Conservation (phyloP, 2,888 invertebrate species). For the Cephus runcator region DNA sequence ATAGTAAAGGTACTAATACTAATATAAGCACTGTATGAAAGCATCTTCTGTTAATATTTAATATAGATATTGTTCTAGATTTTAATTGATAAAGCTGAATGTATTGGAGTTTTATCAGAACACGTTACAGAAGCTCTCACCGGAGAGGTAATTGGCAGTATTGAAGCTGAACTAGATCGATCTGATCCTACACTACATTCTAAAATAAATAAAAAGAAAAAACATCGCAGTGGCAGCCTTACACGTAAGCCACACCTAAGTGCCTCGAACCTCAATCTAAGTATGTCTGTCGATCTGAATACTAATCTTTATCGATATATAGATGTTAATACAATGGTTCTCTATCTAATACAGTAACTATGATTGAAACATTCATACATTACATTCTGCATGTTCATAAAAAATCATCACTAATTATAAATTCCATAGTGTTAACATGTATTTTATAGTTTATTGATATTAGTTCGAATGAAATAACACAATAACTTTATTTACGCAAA, state of each 20-base stretch:
- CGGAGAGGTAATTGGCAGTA: conserved; percentile 48
- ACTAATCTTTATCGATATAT: not conserved
- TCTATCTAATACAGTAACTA: not conserved
- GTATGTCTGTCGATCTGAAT: conserved; percentile 36
- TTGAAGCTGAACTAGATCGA: conserved; percentile 52
- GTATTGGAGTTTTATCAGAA: conserved; percentile 80
- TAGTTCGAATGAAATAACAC: not conserved
- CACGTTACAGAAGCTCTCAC: conserved; percentile 66
- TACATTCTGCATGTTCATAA: not conserved
- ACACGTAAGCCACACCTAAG: conserved; percentile 73
- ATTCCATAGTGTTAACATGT: not conserved
- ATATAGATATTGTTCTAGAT: conserved; percentile 67
- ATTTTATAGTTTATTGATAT: conserved; percentile 18
- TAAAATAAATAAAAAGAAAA: conserved; percentile 71
- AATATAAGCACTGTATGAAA: not conserved
- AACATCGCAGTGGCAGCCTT: conserved; percentile 86
- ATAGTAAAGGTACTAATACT: conserved; percentile 72
- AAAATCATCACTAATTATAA: not conserved
- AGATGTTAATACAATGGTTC: not conserved
- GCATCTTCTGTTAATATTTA: not conserved
- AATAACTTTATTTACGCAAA: not conserved
- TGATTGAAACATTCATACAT: not conserved
- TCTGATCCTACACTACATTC: conserved; percentile 45
- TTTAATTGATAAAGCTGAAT: conserved; percentile 80
- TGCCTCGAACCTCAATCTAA: conserved; percentile 49